Evolutionary conservation across 2,888 invertebrate species (phyloP).

Genomic region (Pecten maximus): DNA sequence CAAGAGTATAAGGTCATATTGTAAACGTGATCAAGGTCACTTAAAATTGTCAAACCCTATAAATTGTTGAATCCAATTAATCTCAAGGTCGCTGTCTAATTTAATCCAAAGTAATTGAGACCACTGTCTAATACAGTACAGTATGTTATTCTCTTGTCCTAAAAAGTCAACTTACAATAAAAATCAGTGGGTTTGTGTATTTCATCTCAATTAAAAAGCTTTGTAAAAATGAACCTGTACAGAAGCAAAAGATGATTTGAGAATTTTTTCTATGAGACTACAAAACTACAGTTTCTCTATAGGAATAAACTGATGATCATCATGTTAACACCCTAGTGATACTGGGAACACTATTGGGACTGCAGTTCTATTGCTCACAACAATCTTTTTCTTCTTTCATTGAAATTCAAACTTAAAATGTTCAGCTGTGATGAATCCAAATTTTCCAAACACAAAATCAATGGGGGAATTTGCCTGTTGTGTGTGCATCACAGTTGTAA

Average conservation of each 20-base stretch:
- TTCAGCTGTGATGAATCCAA: conserved; percentile 9
- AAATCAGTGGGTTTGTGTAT: too few relatives aligned
- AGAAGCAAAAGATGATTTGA: too few relatives aligned
- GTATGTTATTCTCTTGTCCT: neutral
- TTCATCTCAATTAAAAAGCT: too few relatives aligned
- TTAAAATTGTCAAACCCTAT: too few relatives aligned
- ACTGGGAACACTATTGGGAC: neutral
- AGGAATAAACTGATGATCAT: neutral
- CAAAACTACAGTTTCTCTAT: too few relatives aligned
- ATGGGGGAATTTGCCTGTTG: neutral
- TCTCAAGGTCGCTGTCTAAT: neutral
- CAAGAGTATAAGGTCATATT: too few relatives aligned
- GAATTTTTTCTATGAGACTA: too few relatives aligned
- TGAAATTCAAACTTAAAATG: conserved; percentile 6
- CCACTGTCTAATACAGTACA: too few relatives aligned
- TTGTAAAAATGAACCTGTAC: too few relatives aligned
- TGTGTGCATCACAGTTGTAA: neutral
- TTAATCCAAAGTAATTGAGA: too few relatives aligned
- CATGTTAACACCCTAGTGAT: neutral
- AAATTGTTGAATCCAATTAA: neutral
- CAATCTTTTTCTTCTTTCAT: neutral
- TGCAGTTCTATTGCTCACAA: neutral
- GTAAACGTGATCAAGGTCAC: too few relatives aligned
- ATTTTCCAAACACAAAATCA: conserved; percentile 26
- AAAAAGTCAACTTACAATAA: too few relatives aligned